Evolutionary conservation across 23 tunicate species (phyloP), one percentile per base, ranked within the genome.

Genomic region (Corella eumyota): DNA sequence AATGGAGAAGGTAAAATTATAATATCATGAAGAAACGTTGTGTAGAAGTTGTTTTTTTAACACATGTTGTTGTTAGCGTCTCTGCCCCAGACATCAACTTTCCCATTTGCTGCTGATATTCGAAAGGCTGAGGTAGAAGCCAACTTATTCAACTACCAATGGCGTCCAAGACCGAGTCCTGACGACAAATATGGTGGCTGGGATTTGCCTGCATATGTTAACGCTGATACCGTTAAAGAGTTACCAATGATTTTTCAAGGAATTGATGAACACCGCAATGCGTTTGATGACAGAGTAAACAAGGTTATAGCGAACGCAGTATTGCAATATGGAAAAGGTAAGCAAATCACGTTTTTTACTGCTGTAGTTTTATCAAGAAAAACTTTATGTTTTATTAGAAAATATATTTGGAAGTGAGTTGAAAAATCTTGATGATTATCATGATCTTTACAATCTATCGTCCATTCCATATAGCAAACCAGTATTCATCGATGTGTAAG

Each of bases 151-250:
- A 28, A 26, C 15, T 70, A 70, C 33, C 55, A 35, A 20, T 70
- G 76, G 76, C 36, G 38, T 19, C 40, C 55, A 5, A 4, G 32
- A 4, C 66, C 66, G 3, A 30, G 66, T 34, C n/a, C 7, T 7
- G 76, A 68, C 36, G 48, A 53, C 11, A n/a, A n/a, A n/a, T n/a
- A n/a, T n/a, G 30, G 32, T 4, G 73, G 73, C 27, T 68, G 73
- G 73, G 46, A 40, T 37, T 31, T 70, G 54, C 76, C 76, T 7
- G 36, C 66, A 4, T 59, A 7, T 29, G 17, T 34, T 4, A 6
- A 21, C 7, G 76, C 76, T 25, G 76, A 58, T 9, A 30, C 24
- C 4, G 40, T 7, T 29, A 25, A 34, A 6, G 56, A 70, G 13
- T 30, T 68, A 11, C 73, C 73, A 21, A 29, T 34, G 26, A 6